Evolutionary conservation across 2,888 invertebrate species (phyloP), one percentile per base, ranked within the genome.

Genomic region (Chrysomela aeneicollis): DNA sequence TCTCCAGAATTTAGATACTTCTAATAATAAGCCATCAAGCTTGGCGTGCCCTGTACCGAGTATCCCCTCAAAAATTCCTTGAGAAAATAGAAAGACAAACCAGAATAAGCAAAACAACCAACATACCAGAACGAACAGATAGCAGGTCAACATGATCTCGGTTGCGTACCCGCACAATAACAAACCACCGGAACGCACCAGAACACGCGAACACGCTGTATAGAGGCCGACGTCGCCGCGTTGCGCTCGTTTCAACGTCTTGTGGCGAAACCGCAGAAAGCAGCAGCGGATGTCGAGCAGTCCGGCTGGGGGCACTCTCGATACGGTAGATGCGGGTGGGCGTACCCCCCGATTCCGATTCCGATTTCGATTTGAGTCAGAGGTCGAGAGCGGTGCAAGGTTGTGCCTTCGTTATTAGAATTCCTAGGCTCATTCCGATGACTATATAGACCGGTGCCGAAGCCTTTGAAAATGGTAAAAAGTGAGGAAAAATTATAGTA

Each of bases 351-450:
- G 61, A 64, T 60, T 63, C n/a, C n/a, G n/a, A n/a, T n/a, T n/a
- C n/a, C n/a, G n/a, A n/a, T n/a, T n/a, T n/a, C n/a, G n/a, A n/a
- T n/a, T 63, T 54, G 53, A 66, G 69, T 68, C 70, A 66, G 70
- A 73, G 73, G 73, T 73, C 73, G 71, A 58, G 17, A 30, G 49
- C 66, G 65, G 64, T 71, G 70, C 72, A 72, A 72, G 72, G 73
- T 67, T 72, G 70, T 67, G 66, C 63, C 52, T 70, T 62, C 46
- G 32, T 55, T 61, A 63, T 60, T 42, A 63, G 50, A 59, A 63
- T 35, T 66, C 63, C 60, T 32, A 32, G n/a, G n/a, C n/a, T n/a
- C n/a, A n/a, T n/a, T 35, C 1, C 18, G 19, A 47, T 61, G 61
- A n/a, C n/a, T n/a, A n/a, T n/a, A n/a, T n/a, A n/a, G n/a, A n/a